These are phyloP conservation scores for Uloborus diversus DNA, from an alignment of 1,140 invertebrate genomes.

Conservation along the genomic window DNA sequence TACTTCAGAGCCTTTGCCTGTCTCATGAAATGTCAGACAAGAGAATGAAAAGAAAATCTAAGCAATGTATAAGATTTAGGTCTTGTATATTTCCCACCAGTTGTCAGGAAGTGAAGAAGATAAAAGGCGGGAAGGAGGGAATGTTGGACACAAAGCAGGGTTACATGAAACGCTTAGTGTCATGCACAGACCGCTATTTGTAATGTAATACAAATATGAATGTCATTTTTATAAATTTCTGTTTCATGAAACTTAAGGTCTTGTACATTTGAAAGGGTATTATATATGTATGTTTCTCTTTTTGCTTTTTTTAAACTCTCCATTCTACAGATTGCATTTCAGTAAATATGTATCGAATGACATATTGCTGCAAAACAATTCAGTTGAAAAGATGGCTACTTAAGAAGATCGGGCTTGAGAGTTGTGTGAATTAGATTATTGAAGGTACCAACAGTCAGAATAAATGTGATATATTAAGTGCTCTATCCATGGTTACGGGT, in stretches of 20 bases:
- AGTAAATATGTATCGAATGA: too few relatives aligned
- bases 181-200: conserved; percentile 43
- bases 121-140: conserved; percentile 20
- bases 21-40: background rate
- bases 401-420: too few relatives aligned
- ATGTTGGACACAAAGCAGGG: conserved; percentile 47
- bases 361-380: too few relatives aligned
- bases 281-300: too few relatives aligned
- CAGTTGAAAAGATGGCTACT: too few relatives aligned
- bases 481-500: too few relatives aligned
- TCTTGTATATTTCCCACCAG: background rate
- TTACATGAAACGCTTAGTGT: conserved; percentile 42
- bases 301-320: too few relatives aligned
- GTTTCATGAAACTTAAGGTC: conserved; percentile 30
- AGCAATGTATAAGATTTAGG: background rate
- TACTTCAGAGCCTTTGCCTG: background rate
- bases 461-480: too few relatives aligned
- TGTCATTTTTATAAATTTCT: conserved; percentile 50
- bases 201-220: conserved; percentile 49
- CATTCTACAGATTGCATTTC: too few relatives aligned
- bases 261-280: conserved; percentile 39
- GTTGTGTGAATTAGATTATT: too few relatives aligned
- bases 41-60: background rate
- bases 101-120: conserved; percentile 45
- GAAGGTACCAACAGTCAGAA: too few relatives aligned